Evolutionary conservation across 2,113 vertebrate genomes (phyloP), one percentile per base, ranked within the genome.

Genomic region (Spizaetus ornatus): DNA sequence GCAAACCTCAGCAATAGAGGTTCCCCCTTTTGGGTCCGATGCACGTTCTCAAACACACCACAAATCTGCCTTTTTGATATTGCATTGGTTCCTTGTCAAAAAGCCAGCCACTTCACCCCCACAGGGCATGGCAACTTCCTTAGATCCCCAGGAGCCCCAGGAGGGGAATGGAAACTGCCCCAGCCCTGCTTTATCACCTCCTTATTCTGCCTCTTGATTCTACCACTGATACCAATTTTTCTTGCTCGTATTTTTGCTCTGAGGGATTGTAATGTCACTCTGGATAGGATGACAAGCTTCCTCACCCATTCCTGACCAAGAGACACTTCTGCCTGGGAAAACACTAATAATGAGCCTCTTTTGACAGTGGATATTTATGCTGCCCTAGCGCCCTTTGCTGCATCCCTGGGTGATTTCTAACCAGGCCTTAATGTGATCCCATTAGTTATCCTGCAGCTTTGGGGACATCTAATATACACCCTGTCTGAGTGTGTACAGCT

Each of bases 401-500:
- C 53, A 90, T 77, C 85, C 78, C 82, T 62, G 58, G 90, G 58
- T 88, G 85, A 97, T 95, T 97, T 94, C 93, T 93, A 96, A 94
- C 82, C 82, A 90, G 74, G 48, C 25, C 82, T 92, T 96, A 96
- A 95, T 96, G 74, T 56, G 93, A 96, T 62, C 66, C 58, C 85
- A 95, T 95, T 95, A 97, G 92, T 96, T 90, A 96, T 73, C 81
- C 45, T 73, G 62, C 71, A 94, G 70, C 93, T 94, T 93, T 73
- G 76, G 87, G 93, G 67, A 93, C 84, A 87, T 73, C 77, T 88
- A 82, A 92, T 71, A 85, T 48, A 73, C 78, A 65, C 17, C 45
- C 43, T 56, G 48, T 45, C 42, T 92, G 53, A 74, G 40, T 27
- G 48, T 18, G 52, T n/a, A 56, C 61, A 76, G 83, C 80, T 56